phyloP scores from a whole-genome alignment of 2,888 invertebrate genomes.

The Tenthredo notha region DNA sequence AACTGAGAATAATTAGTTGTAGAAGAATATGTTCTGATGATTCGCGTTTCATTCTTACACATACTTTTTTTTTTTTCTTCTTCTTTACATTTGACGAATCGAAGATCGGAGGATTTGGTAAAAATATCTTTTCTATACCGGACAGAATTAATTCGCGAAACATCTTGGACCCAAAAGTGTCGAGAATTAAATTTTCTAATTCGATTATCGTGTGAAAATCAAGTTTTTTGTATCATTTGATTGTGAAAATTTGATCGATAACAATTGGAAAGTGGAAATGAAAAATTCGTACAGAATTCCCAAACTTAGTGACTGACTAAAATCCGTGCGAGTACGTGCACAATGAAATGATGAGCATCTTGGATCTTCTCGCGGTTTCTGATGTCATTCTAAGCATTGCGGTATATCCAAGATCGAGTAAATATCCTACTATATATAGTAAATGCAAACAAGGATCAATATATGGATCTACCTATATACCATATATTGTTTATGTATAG shows the following conservation, averaged over 20 bases:
- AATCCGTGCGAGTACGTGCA: background rate
- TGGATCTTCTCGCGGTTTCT: background rate
- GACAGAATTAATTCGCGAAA: too few relatives aligned
- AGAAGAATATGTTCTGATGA: too few relatives aligned
- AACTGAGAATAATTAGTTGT: too few relatives aligned
- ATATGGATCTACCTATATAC: background rate
- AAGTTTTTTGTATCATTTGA: too few relatives aligned
- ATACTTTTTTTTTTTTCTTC: too few relatives aligned
- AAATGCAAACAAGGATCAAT: background rate
- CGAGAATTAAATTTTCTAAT: background rate
- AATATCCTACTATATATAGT: background rate
- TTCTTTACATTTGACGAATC: too few relatives aligned
- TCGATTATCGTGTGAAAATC: background rate
- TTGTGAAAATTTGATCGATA: too few relatives aligned
- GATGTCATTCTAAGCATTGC: slow-evolving; percentile 39
- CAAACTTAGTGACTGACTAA: background rate
- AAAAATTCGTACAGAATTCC: background rate
- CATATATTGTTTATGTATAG: background rate
- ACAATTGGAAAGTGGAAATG: too few relatives aligned
- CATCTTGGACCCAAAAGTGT: background rate
- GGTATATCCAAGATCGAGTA: background rate
- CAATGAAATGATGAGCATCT: background rate
- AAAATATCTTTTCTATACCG: too few relatives aligned
- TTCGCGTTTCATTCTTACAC: too few relatives aligned
- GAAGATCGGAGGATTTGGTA: too few relatives aligned